phyloP scores from a whole-genome alignment of 2,888 invertebrate genomes.

The Periphyllus acericola region DNA sequence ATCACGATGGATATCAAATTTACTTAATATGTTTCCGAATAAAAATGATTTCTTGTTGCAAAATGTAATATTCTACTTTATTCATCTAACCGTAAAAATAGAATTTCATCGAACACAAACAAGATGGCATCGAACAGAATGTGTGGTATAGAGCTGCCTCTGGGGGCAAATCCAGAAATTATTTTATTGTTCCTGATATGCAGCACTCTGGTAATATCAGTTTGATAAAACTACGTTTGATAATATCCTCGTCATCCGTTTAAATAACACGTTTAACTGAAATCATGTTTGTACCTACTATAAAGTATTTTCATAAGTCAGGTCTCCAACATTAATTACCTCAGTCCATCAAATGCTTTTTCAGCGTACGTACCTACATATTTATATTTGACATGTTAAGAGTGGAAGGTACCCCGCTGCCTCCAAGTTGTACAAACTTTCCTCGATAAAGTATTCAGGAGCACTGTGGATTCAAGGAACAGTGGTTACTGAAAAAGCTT shows the following conservation, averaged over 20 bases:
- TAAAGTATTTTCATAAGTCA: not conserved
- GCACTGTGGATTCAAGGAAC: not conserved
- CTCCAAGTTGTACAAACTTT: not conserved
- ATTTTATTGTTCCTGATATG: not conserved
- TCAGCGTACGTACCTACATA: not conserved
- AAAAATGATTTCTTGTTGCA: too few relatives aligned
- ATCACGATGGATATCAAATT: too few relatives aligned
- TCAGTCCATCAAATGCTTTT: not conserved
- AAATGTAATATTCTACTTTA: too few relatives aligned
- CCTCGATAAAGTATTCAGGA: slow-evolving; percentile 26
- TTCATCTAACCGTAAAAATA: too few relatives aligned
- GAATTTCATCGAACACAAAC: too few relatives aligned
- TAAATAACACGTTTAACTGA: not conserved
- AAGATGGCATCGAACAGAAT: too few relatives aligned
- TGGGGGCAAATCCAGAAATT: not conserved
- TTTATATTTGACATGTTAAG: slow-evolving; percentile 1
- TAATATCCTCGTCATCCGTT: not conserved
- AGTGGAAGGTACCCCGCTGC: not conserved
- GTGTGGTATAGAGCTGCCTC: too few relatives aligned
- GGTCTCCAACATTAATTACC: not conserved
- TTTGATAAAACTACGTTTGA: not conserved
- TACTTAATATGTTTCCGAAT: too few relatives aligned
- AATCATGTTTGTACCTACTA: not conserved
- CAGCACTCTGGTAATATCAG: not conserved
- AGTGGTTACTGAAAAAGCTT: not conserved